Base-by-base conservation (phyloP, 2,797 vertebrate genomes). In the Brachymystax lenok region DNA sequence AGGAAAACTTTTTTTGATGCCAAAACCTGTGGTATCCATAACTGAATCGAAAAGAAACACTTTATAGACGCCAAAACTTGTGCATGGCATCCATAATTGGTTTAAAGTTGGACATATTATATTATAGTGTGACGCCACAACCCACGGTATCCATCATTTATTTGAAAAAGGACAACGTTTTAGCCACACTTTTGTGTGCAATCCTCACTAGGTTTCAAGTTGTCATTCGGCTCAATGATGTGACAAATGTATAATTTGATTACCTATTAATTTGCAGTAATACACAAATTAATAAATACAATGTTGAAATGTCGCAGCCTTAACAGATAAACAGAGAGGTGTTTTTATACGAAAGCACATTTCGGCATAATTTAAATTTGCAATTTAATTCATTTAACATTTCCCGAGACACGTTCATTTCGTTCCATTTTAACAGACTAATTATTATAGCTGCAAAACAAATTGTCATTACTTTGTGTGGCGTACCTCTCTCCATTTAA, bases 401-500 rank as follows among this genome's bases (percentile, higher is more conserved):
- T 90, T 88, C 83, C 89, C 81, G 77, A 88, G 82, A 87, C 73
- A 66, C 33, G 71, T 66, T 87, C 27, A 54, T 86, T 90, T 87
- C 68, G 84, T 89, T 91, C 85, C 87, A 77, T 86, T 87, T 92
- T 92, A 85, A 89, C 82, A 88, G 91, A 89, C 85, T 90, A 92
- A 92, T 93, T 91, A 93, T 80, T 79, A 56, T 73, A 80, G 83
- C 71, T 16, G 78, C 80, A 85, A 89, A 91, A 90, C 87, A 87
- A 86, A 90, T 88, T 90, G 77, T 84, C 84, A 90, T 91, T 88
- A 90, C 86, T 81, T 84, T 85, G 75, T 75, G 80, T 89, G 79
- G 81, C 83, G 68, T 83, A 85, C 8, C 73, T 21, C 79, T 84
- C 77, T 79, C 86, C 76, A 77, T 85, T 87, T 84, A 82, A 84